Conservation (phyloP, 2,797 vertebrate species). For the Coreius guichenoti region DNA sequence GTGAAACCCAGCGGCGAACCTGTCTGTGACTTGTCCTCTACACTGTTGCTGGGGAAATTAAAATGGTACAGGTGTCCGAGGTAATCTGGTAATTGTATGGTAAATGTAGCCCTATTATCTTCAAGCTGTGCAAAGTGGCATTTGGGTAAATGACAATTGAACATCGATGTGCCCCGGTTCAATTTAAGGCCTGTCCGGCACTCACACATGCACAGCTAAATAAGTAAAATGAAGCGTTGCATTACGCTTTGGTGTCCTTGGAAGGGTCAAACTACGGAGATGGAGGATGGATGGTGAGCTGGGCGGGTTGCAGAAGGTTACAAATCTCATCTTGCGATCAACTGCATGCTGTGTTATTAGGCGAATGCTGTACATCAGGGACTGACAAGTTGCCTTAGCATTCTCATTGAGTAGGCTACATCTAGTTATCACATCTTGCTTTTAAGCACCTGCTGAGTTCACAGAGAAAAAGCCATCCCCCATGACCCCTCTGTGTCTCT, state of each 20-base stretch:
- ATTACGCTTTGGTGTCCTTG: conserved; percentile 47
- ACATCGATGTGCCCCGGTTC: not conserved
- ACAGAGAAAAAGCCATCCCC: conserved; percentile 75
- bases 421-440: conserved; percentile 80
- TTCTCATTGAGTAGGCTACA: conserved; percentile 74
- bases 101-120: conserved; percentile 38
- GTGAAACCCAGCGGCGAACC: not conserved
- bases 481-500: conserved; percentile 75
- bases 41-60: conserved; percentile 30
- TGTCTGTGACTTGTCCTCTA: conserved; percentile 41
- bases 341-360: conserved; percentile 77
- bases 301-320: conserved; percentile 44
- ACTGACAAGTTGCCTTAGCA: conserved; percentile 67
- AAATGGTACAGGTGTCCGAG: conserved; percentile 43
- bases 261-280: conserved; percentile 40
- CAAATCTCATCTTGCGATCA: conserved; percentile 68
- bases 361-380: conserved; percentile 72
- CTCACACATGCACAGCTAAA: conserved; percentile 32
- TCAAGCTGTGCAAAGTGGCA: conserved; percentile 44
- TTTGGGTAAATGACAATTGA: conserved; percentile 49
- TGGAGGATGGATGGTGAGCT: conserved; percentile 41
- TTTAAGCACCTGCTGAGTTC: conserved; percentile 81
- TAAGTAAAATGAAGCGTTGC: conserved; percentile 45
- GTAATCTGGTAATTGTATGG: conserved; percentile 49
- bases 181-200: conserved; percentile 29